Evolutionary conservation across 2,888 invertebrate genomes (phyloP).

Genomic region (Oxyteleia sp.): DNA sequence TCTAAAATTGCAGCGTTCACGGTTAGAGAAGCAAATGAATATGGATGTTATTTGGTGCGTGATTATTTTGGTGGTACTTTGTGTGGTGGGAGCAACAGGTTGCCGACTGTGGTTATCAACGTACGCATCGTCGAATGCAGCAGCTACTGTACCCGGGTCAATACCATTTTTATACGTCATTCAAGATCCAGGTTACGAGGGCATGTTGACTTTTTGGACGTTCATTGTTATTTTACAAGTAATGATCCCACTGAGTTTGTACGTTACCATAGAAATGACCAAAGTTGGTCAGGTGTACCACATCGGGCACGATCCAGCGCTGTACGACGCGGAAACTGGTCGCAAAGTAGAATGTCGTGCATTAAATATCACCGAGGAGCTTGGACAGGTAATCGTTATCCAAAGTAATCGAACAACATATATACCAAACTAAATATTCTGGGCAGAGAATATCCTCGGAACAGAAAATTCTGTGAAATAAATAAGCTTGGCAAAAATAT

Average conservation of each 20-base stretch:
- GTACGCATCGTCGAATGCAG: constrained; percentile 86
- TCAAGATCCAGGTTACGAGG: constrained; percentile 91
- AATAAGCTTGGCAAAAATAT: too few species aligned
- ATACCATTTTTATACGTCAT: constrained; percentile 91
- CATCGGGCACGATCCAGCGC: constrained; percentile 95
- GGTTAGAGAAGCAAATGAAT: constrained; percentile 97
- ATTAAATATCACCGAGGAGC: constrained; percentile 98
- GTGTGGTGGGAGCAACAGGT: constrained; percentile 96
- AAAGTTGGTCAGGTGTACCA: constrained; percentile 98
- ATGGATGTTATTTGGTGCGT: constrained; percentile 99
- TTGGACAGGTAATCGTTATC: constrained; percentile 92
- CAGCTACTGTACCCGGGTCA: constrained; percentile 77
- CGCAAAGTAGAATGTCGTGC: constrained; percentile 96
- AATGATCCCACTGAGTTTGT: constrained; percentile 98
- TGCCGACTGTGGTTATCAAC: constrained; percentile 95
- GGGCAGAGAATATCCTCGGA: too few species aligned
- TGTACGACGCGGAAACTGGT: constrained; percentile 95
- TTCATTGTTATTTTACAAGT: constrained; percentile 98
- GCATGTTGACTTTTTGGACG: constrained; percentile 97
- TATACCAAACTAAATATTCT: too few species aligned
- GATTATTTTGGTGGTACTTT: constrained; percentile 95
- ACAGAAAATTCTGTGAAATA: too few species aligned
- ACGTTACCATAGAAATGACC: constrained; percentile 98
- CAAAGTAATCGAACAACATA: too few species aligned
- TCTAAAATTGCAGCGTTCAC: constrained; percentile 92